These are phyloP conservation scores for Eulemur mongoz DNA, from an alignment of 2,797 vertebrate genomes.

Conservation along the genomic window DNA sequence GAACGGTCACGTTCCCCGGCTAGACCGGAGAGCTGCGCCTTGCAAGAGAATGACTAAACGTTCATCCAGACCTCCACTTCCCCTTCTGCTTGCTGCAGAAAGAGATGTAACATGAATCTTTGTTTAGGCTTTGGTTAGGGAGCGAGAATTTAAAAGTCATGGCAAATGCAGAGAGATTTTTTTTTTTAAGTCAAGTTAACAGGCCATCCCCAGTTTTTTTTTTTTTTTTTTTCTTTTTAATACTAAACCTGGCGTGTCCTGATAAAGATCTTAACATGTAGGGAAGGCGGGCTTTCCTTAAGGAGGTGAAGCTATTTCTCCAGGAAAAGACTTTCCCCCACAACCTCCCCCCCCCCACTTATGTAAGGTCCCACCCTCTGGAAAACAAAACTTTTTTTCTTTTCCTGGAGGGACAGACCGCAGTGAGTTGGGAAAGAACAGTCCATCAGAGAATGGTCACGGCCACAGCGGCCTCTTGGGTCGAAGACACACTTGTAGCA, in stretches of 20 bases:
- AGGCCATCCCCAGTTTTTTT: slow-evolving; percentile 5
- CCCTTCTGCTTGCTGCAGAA: neutral
- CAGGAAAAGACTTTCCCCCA: slow-evolving; percentile 69
- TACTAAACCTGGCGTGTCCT: slow-evolving; percentile 36
- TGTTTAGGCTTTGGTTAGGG: slow-evolving; percentile 47
- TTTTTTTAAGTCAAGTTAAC: slow-evolving; percentile 3
- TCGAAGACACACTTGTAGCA: neutral
- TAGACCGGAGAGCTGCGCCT: neutral
- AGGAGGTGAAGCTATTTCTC: slow-evolving; percentile 89
- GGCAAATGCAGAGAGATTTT: neutral
- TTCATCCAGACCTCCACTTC: rapidly evolving
- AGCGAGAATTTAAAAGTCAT: slow-evolving; percentile 60
- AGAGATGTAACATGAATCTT: slow-evolving; percentile 62
- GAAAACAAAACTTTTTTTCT: slow-evolving; percentile 84
- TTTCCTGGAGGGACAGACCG: slow-evolving; percentile 80
- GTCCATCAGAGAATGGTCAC: neutral
- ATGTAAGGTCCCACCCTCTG: slow-evolving; percentile 88
- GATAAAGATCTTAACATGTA: slow-evolving; percentile 78
- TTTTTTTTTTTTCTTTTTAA: neutral
- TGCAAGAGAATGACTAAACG: neutral
- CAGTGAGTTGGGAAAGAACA: slow-evolving; percentile 72
- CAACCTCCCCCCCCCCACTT: slow-evolving; percentile 13
- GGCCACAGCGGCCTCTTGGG: slow-evolving; percentile 41
- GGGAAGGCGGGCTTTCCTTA: slow-evolving; percentile 84
- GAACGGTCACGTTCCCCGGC: neutral